phyloP scores from a whole-genome alignment of 1,140 invertebrate genomes.

The Drosophila suzukii region DNA sequence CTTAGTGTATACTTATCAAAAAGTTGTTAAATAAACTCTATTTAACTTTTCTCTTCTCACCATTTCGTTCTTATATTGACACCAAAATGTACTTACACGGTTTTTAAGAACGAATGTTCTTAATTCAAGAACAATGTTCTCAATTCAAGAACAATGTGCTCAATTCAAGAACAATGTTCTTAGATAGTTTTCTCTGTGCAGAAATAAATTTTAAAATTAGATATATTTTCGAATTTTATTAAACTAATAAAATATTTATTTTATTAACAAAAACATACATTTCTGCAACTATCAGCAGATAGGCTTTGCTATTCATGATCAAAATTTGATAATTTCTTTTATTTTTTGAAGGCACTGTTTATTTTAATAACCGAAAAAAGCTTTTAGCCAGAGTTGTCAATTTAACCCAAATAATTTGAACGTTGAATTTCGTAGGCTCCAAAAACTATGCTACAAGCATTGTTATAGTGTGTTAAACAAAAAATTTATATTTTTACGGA shows the following conservation, averaged over 20 bases:
- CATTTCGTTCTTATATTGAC: no score
- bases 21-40: no score
- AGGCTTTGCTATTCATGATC: neutral
- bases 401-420: neutral
- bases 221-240: neutral
- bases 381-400: slow-evolving; percentile 23
- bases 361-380: slow-evolving; percentile 6
- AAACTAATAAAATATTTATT: neutral
- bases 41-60: no score
- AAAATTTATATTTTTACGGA: neutral
- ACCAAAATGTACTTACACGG: no score
- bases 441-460: slow-evolving; percentile 20
- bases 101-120: no score
- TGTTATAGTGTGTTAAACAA: neutral
- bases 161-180: no score
- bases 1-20: no score
- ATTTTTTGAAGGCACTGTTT: slow-evolving; percentile 6
- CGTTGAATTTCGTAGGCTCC: neutral
- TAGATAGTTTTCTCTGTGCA: no score
- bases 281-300: neutral
- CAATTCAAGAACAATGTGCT: no score
- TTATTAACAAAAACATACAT: neutral
- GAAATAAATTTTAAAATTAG: no score
- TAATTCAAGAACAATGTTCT: no score
- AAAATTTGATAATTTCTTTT: neutral